These are phyloP conservation scores for Falco naumanni DNA, from an alignment of 2,797 vertebrate genomes.

Conservation along the genomic window DNA sequence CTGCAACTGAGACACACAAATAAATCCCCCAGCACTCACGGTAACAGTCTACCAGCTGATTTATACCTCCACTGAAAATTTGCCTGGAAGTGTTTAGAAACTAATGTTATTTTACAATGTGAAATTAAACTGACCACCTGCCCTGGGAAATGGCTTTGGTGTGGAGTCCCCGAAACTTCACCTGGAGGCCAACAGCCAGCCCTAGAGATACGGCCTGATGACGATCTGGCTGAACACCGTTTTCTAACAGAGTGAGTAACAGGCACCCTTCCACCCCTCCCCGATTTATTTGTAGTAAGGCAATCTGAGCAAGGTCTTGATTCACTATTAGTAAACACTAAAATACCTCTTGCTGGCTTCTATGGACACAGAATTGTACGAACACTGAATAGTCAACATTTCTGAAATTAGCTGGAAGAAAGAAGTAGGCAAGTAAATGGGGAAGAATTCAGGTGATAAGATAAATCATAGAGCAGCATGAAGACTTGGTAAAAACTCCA, in stretches of 20 bases:
- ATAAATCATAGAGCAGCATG: background rate
- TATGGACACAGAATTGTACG: background rate
- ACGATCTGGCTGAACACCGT: background rate
- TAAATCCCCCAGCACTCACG: slow-evolving; percentile 21
- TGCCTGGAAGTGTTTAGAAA: background rate
- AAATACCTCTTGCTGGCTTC: background rate
- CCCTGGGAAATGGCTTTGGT: background rate
- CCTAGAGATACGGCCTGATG: background rate
- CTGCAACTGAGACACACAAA: background rate
- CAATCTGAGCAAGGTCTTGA: background rate
- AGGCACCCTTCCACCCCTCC: background rate
- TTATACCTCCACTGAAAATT: slow-evolving; percentile 3
- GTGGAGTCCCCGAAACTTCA: background rate
- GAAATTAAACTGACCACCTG: background rate
- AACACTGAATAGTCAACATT: background rate
- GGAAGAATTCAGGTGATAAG: background rate
- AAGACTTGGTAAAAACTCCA: background rate
- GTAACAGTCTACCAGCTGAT: background rate
- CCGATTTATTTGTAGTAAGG: background rate
- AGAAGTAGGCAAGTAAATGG: background rate
- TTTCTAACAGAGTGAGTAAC: background rate
- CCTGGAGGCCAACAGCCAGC: background rate
- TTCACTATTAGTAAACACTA: background rate
- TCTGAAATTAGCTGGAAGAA: background rate
- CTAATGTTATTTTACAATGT: background rate